Evolutionary conservation across 2,888 invertebrate species (phyloP).

Genomic region (Eledona agricola): DNA sequence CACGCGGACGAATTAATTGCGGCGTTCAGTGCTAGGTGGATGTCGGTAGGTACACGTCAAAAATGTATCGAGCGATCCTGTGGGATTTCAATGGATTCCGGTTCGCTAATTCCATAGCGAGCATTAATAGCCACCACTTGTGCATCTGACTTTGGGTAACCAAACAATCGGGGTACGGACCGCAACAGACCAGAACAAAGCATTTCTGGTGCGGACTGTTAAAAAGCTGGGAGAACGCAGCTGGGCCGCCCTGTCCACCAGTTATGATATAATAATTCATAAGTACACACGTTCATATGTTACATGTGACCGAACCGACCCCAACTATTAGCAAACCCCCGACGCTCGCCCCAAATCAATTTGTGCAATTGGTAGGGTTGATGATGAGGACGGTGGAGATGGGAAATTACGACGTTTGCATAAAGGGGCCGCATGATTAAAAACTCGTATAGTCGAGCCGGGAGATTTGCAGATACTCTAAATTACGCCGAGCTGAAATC

Average conservation of each 20-base stretch:
- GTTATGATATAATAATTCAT: conserved; percentile 60
- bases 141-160: conserved; percentile 61
- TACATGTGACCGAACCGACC: conserved; percentile 52
- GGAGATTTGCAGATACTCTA: conserved; percentile 39
- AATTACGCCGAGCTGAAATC: conserved; percentile 38
- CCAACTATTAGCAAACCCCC: conserved; percentile 49
- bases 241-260: conserved; percentile 33
- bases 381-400: conserved; percentile 40
- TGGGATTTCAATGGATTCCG: conserved; percentile 8
- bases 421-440: conserved; percentile 54
- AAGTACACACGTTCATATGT: conserved; percentile 51
- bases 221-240: conserved; percentile 4
- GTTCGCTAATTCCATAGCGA: conserved; percentile 24
- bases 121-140: conserved; percentile 56
- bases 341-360: conserved; percentile 45
- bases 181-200: conserved; percentile 11
- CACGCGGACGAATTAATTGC: too few relatives aligned
- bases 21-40: too few relatives aligned
- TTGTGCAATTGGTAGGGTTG: conserved; percentile 45
- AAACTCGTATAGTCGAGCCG: conserved; percentile 49
- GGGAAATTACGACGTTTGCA: conserved; percentile 53
- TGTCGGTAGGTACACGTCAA: too few relatives aligned
- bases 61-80: conserved; percentile 8
- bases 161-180: conserved; percentile 36
- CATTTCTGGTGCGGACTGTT: conserved; percentile 3